Percentiles rank a stretch among this genome's conserved stretches.
phyloP scores from a whole-genome alignment of 2,797 vertebrate genomes.

The Enteromius treurensis region DNA sequence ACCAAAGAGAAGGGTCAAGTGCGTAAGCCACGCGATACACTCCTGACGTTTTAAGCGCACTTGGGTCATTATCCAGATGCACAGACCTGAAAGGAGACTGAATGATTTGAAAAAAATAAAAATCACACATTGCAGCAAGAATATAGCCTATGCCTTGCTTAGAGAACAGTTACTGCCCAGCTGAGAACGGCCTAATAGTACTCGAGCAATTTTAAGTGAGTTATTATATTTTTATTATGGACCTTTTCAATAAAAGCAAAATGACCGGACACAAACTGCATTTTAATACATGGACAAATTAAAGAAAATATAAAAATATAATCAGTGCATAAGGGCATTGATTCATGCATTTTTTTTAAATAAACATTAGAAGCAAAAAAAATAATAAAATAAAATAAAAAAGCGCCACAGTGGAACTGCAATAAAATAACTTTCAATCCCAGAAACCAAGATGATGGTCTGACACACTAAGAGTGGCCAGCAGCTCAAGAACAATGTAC shows the following conservation, averaged over 20 bases:
- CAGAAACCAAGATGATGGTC: not conserved
- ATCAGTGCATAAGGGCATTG: not conserved
- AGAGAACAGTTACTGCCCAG: not conserved
- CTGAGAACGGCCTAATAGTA: not conserved
- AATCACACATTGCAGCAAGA: not conserved
- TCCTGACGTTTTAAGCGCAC: constrained; percentile 54
- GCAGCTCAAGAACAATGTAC: not conserved
- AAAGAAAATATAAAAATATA: not conserved
- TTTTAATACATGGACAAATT: not conserved
- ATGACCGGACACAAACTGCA: not conserved
- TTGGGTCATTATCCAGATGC: constrained; percentile 22
- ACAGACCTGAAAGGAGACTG: not conserved
- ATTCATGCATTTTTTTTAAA: not conserved
- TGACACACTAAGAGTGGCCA: not conserved
- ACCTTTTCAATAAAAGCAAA: not conserved
- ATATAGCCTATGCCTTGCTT: not conserved
- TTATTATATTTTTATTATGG: not conserved
- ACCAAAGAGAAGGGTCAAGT: constrained; percentile 73
- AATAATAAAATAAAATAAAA: not conserved
- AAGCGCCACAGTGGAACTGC: accelerated
- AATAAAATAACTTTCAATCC: not conserved
- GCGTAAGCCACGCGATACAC: constrained; percentile 54
- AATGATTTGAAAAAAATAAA: not conserved
- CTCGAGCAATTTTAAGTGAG: not conserved
- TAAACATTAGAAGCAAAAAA: not conserved